A percentile compares a stretch with the other conserved stretches of the same genome.
These are phyloP conservation scores for Hymenochirus boettgeri DNA, from an alignment of 2,113 vertebrate genomes.

Conservation along the genomic window DNA sequence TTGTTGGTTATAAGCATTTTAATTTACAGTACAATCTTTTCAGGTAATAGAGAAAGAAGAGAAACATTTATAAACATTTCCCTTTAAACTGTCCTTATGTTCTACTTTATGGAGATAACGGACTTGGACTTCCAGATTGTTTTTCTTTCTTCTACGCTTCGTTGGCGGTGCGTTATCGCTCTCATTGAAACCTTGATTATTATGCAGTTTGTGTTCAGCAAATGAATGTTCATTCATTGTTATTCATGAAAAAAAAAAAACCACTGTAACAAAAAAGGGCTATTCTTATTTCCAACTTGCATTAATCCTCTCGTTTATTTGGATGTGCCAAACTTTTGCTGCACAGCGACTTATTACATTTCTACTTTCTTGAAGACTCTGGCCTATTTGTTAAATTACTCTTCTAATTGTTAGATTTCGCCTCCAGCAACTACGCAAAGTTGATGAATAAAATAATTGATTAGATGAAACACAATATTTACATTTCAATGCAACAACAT, in stretches of 20 bases:
- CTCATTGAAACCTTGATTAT: conserved; percentile 13
- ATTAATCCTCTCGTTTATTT: conserved; percentile 35
- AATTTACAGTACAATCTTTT: too few species aligned
- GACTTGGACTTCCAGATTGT: not conserved
- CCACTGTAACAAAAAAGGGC: conserved; percentile 17
- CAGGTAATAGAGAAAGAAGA: too few species aligned
- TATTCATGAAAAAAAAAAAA: conserved; percentile 35
- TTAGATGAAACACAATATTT: conserved; percentile 20
- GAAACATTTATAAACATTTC: too few species aligned
- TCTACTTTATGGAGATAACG: not conserved
- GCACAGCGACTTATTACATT: conserved; percentile 13
- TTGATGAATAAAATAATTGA: conserved; percentile 16
- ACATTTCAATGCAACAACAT: conserved; percentile 15
- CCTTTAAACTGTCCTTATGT: not conserved
- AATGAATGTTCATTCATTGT: conserved; percentile 29
- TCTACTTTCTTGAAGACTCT: conserved; percentile 13
- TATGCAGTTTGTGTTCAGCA: conserved; percentile 26
- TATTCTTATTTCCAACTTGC: conserved; percentile 33
- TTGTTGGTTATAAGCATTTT: too few species aligned
- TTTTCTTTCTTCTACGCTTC: not conserved
- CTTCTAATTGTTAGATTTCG: conserved; percentile 32
- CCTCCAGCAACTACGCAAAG: not conserved
- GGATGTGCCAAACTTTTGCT: conserved; percentile 24
- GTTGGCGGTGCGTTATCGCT: conserved; percentile 2
- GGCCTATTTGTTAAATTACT: conserved; percentile 21